Percentiles rank a stretch among this genome's conserved stretches.
These are phyloP conservation scores for Pentamera pediparva DNA, from an alignment of 53 echinoderm and acorn worm genomes.

Conservation along the genomic window DNA sequence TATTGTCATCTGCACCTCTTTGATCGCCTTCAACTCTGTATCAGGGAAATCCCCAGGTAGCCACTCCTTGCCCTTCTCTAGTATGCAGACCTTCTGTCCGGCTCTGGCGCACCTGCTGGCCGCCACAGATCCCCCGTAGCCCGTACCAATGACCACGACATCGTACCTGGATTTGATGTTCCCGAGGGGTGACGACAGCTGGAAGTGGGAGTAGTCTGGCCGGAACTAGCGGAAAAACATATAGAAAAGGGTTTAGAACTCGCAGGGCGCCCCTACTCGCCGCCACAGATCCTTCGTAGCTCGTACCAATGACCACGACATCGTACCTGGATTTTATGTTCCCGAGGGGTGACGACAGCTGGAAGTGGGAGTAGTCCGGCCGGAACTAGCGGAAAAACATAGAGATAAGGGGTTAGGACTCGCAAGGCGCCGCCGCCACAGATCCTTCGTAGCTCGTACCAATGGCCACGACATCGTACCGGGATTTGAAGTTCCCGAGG, in stretches of 20 bases:
- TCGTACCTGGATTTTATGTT: too few relatives aligned
- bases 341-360: too few relatives aligned
- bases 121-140: slow-evolving; percentile 68
- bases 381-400: too few relatives aligned
- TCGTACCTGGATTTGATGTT: slow-evolving; percentile 57
- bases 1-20: slow-evolving; percentile 55
- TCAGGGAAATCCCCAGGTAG: slow-evolving; percentile 70
- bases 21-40: slow-evolving; percentile 39
- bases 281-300: too few relatives aligned
- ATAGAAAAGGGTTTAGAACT: too few relatives aligned
- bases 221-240: slow-evolving; percentile 21
- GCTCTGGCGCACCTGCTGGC: slow-evolving; percentile 72
- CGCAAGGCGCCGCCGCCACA: too few relatives aligned
- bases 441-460: slow-evolving; percentile 75
- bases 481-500: slow-evolving; percentile 35
- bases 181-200: slow-evolving; percentile 50
- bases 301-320: too few relatives aligned
- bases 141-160: slow-evolving; percentile 74
- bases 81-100: slow-evolving; percentile 59
- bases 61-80: slow-evolving; percentile 79
- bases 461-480: slow-evolving; percentile 72
- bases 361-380: too few relatives aligned
- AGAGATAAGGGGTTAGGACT: too few relatives aligned
- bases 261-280: too few relatives aligned
- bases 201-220: slow-evolving; percentile 53